These are phyloP conservation scores for Catharus ustulatus DNA, from an alignment of 2,797 vertebrate species.

Conservation along the genomic window DNA sequence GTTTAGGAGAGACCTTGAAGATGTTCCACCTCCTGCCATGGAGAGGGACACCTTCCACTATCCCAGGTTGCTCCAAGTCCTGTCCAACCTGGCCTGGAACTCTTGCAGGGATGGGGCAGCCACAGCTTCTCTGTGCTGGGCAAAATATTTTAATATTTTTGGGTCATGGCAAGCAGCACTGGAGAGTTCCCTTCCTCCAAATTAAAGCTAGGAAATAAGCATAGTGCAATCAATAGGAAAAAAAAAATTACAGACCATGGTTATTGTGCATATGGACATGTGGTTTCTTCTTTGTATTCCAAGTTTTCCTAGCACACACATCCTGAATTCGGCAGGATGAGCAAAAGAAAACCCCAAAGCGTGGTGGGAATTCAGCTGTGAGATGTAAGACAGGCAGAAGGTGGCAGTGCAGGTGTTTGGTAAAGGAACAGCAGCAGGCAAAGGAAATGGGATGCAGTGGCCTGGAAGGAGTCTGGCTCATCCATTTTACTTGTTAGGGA, in stretches of 20 bases:
- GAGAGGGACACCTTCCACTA: background rate
- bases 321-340: background rate
- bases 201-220: background rate
- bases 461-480: background rate
- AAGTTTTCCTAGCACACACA: background rate
- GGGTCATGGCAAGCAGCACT: background rate
- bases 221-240: background rate
- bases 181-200: background rate
- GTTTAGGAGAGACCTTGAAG: background rate
- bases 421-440: background rate
- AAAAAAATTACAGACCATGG: background rate
- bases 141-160: background rate
- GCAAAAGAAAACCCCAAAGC: accelerated
- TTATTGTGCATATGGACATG: background rate
- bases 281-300: background rate
- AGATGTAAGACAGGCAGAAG: background rate
- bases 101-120: background rate
- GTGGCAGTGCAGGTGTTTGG: constrained; percentile 46
- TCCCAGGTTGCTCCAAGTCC: background rate
- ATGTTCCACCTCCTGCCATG: background rate
- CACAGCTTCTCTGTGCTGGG: background rate
- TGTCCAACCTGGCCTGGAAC: accelerated
- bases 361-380: background rate
- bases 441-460: background rate
- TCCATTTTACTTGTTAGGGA: background rate